Evolutionary conservation across 2,888 invertebrate genomes (phyloP), one percentile per base, ranked within the genome.

Genomic region (Atherix ibis): DNA sequence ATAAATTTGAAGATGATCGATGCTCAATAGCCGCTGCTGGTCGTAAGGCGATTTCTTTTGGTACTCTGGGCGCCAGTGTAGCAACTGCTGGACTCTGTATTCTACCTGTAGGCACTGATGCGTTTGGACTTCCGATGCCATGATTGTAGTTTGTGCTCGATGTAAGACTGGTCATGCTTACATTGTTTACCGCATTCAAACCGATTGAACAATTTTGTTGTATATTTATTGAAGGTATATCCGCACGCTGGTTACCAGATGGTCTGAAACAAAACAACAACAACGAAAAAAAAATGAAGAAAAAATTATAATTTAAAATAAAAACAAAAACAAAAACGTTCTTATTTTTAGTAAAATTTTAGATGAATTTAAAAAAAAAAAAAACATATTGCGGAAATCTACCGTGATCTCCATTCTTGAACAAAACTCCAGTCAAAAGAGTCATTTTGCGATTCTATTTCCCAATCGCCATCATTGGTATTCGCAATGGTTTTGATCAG

Each of bases 391-490:
- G n/a, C n/a, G n/a, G n/a, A 10, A 10, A 12, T 13, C 27, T 60
- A 75, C 75, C 75, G 68, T 59, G 72, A 68, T 50, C 77, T 66
- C 77, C 77, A 77, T 50, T 72, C 71, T 55, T 77, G 77, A 31
- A 77, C 76, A 53, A 76, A 77, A 51, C 77, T 76, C 77, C 77
- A 77, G 53, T 77, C 77, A 41, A 72, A 73, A 42, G 68, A 62
- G 48, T 64, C 66, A 41, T 57, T 61, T 37, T 54, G 58, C 45
- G 64, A 60, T 40, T 62, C 62, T 39, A 63, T 58, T 49, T 56
- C 48, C 28, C 56, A 55, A 54, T 55, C 53, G 44, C 55, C 53
- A 38, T 58, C 57, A 39, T 54, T 52, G 37, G 39, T 42, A 15
- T 37, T 37, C 31, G 58, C 48, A 40, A 61, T 49, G 42, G 53